phyloP scores from a whole-genome alignment of 1,140 invertebrate species.

The Zaprionus taronus region DNA sequence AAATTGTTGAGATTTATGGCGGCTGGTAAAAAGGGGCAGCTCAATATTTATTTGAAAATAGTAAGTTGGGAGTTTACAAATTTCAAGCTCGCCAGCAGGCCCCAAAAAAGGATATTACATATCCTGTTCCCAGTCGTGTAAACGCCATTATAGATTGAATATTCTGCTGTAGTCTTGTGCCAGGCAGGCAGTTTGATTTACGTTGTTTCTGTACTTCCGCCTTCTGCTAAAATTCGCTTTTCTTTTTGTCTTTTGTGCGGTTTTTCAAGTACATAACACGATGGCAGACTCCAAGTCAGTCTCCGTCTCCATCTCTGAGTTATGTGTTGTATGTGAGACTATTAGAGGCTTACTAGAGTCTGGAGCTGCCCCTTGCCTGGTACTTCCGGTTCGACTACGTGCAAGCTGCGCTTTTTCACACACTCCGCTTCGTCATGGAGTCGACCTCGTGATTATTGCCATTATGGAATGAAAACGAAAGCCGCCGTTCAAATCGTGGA shows the following conservation, averaged over 20 bases:
- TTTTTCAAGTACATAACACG: slow-evolving; percentile 44
- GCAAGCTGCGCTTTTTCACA: slow-evolving; percentile 80
- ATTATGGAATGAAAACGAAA: slow-evolving; percentile 75
- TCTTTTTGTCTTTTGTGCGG: slow-evolving; percentile 34
- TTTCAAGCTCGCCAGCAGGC: slow-evolving; percentile 41
- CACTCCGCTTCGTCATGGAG: slow-evolving; percentile 60
- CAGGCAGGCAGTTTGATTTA: slow-evolving; percentile 56
- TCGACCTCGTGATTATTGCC: slow-evolving; percentile 67
- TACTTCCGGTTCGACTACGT: slow-evolving; percentile 39
- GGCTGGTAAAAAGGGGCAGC: slow-evolving; percentile 55
- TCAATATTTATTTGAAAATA: slow-evolving; percentile 73
- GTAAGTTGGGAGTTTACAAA: slow-evolving; percentile 59
- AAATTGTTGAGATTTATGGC: slow-evolving; percentile 78
- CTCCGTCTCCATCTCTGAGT: slow-evolving; percentile 41
- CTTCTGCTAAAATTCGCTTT: neutral
- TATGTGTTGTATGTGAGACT: slow-evolving; percentile 66
- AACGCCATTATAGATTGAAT: slow-evolving; percentile 81
- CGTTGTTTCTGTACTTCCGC: slow-evolving; percentile 44
- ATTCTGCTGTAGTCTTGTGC: slow-evolving; percentile 48
- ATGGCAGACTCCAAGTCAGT: neutral
- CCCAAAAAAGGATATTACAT: slow-evolving; percentile 77
- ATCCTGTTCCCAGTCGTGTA: slow-evolving; percentile 78
- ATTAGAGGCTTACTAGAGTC: slow-evolving; percentile 60
- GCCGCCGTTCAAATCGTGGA: slow-evolving; percentile 45
- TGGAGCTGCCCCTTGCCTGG: slow-evolving; percentile 3